Conservation (phyloP, 2,113 vertebrate genomes). For the Porphyrio hochstetteri region DNA sequence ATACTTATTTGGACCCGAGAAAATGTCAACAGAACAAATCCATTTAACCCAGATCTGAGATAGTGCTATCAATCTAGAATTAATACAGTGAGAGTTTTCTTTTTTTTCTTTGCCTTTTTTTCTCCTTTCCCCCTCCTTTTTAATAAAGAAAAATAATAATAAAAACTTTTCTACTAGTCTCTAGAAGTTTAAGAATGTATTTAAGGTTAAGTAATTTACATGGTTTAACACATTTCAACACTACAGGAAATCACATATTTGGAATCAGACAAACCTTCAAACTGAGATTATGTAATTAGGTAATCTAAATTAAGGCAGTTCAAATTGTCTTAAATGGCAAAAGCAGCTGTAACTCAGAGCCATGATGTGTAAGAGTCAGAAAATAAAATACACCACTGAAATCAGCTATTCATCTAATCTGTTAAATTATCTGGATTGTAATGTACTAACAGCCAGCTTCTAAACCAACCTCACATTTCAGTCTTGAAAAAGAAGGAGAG, state of each 20-base stretch:
- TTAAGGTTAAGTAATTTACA: neutral
- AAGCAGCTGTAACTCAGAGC: neutral
- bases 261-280: neutral
- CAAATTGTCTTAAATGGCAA: neutral
- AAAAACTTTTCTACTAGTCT: neutral
- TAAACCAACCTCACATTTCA: neutral
- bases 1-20: neutral
- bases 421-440: neutral
- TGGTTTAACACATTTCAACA: neutral
- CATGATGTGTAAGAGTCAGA: neutral
- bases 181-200: neutral
- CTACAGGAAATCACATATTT: neutral
- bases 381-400: neutral
- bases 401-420: neutral
- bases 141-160: neutral
- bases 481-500: neutral
- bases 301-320: neutral
- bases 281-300: neutral
- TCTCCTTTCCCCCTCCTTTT: accelerated
- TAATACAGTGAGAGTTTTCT: neutral
- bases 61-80: neutral
- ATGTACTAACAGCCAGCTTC: neutral
- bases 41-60: neutral
- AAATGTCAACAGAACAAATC: neutral
- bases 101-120: accelerated